Base-by-base conservation (phyloP, 2,888 invertebrate genomes). In the Chrysolina americana region DNA sequence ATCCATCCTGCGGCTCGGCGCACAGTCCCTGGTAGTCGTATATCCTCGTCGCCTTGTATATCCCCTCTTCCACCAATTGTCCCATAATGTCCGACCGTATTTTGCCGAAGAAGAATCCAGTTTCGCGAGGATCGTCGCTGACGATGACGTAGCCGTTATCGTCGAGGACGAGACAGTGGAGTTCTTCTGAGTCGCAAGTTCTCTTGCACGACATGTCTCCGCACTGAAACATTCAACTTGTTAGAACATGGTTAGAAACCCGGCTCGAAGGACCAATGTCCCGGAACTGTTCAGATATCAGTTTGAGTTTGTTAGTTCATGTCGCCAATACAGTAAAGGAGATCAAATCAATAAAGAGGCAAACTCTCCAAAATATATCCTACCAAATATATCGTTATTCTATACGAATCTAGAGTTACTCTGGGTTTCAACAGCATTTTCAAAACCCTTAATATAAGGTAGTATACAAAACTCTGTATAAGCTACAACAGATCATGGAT, bases 21-120 rank as follows among this genome's bases (percentile, higher is more conserved):
- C 97, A 97, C 13, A 97, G 94, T 0, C 95, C 96, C 88, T 97
- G 97, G 86, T 97, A 97, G 87, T 97, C 97, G 80, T 93, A 94
- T 75, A 97, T 91, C 70, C 92, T 90, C 19, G 96, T 92, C 68
- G 92, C 90, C 81, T 92, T 93, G 87, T 93, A 97, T 53, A 97
- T 93, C 11, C 92, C 93, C 73, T 94, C 94, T 68, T 93, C 92
- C 0, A 97, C 91, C 69, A 96, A 88, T 81, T 91, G 91, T 74
- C 90, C 89, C 95, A 97, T 96, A 23, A 97, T 92, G 53, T 93
- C 93, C 0, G 86, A 83, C 17, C 88, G 81, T 63, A 97, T 91
- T 86, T 94, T 94, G 0, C 98, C 98, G 85, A 98, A 96, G 87
- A 98, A 98, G 83, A 91, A 91, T 2, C 98, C 98, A 0, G 95